Evolutionary conservation across 2,113 vertebrate species (phyloP).

Genomic region (Triplophysa tibetana): DNA sequence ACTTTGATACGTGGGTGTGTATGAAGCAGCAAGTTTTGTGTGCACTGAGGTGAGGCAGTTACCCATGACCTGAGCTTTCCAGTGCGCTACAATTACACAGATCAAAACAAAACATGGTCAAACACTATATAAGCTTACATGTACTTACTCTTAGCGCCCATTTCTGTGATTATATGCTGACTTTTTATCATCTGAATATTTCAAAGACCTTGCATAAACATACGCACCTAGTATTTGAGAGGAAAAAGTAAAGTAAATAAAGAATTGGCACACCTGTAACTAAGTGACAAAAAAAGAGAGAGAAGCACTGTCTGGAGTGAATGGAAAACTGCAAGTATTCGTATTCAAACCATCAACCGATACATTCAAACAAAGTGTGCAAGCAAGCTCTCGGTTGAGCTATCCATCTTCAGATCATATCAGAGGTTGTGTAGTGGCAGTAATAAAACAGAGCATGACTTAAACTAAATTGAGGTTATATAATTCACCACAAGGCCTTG

Average conservation of each 20-base stretch:
- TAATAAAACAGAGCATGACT: conserved; percentile 36
- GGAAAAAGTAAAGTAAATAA: not conserved
- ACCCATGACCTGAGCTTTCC: conserved; percentile 27
- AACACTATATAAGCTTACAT: conserved; percentile 25
- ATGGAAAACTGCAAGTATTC: conserved; percentile 25
- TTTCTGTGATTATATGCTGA: not conserved
- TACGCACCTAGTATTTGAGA: not conserved
- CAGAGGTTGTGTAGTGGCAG: conserved; percentile 15
- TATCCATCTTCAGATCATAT: conserved; percentile 36
- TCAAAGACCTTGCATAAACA: not conserved
- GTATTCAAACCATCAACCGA: conserved; percentile 31
- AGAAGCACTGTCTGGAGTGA: not conserved
- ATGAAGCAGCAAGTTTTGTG: not conserved
- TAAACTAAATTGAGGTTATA: conserved; percentile 41
- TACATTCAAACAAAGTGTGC: conserved; percentile 38
- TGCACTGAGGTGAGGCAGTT: conserved; percentile 20
- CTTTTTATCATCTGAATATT: not conserved
- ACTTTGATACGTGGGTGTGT: not conserved
- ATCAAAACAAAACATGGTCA: conserved; percentile 42
- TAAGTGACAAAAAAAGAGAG: not conserved
- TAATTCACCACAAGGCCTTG: conserved; percentile 35
- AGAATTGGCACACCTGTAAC: conserved; percentile 26
- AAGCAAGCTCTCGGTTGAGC: conserved; percentile 17
- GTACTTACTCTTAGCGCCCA: not conserved
- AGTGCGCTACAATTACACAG: conserved; percentile 45